Base-by-base conservation (phyloP, 2,113 vertebrate genomes). In the Pachycephala philippinensis region DNA sequence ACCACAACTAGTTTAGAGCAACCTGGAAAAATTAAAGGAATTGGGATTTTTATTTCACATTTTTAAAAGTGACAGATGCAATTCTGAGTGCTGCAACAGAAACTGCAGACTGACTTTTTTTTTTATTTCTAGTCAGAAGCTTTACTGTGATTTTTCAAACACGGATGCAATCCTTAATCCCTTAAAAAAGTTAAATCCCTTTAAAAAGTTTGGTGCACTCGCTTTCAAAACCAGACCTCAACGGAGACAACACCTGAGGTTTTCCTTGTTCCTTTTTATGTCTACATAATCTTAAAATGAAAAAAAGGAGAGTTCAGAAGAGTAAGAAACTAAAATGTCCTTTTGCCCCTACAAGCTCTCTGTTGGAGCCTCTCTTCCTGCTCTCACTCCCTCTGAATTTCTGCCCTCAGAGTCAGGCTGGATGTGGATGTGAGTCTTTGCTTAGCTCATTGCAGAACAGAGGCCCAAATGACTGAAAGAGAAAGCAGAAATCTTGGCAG, bases 401-500 rank as follows among this genome's bases (percentile, higher is more conserved):
- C 69, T 75, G 3, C 44, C 35, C 65, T 92, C 33, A 10, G 3
- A 80, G 26, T 71, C 76, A 64, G 65, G 12, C 56, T 95, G 65
- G 31, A 81, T 61, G 49, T 39, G 76, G 76, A 60, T 0, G 2
- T 35, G 85, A 45, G 28, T 71, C 72, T 50, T 66, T 21, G 19
- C 72, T 94, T 85, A 92, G 80, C 37, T 95, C 60, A 81, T 35
- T 78, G n/a, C 69, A 84, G 72, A 82, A 45, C 14, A 6, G 76
- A 81, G 88, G 37, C 69, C 92, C 52, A 84, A 88, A 82, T 66
- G 87, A 75, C 84, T 86, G 71, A 59, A 91, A 94, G 76, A 93
- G 59, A 90, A 96, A 92, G 30, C 65, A 91, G 91, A 95, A 94
- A 56, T 49, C 93, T 94, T 96, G 87, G 78, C 81, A 95, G 74